Base-by-base conservation (phyloP, 2,113 vertebrate species). In the Synodontis membranacea region DNA sequence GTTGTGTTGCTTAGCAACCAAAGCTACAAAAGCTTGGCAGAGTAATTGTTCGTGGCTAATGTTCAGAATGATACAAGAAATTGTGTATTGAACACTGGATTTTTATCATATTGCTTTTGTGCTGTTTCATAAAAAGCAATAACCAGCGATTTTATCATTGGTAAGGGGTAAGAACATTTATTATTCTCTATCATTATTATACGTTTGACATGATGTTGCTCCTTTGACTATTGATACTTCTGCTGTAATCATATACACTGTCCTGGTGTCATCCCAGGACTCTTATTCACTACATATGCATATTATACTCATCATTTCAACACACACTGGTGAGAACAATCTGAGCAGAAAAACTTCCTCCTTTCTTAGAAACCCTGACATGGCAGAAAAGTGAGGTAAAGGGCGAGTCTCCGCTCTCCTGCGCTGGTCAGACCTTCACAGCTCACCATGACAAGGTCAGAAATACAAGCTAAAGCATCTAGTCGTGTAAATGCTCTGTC, bases 381-480 rank as follows among this genome's bases (percentile, higher is more conserved):
- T 92, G 89, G 91, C 93, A 96, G 85, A 91, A 91, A 72, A 92
- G 87, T 89, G 94, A 95, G 70, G 90, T 95, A 42, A 96, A 93
- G 88, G 94, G 94, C 89, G 94, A 95, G 52, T 90, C 88, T 56
- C 93, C 93, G 5, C 39, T 85, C n/a, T 91, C 92, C 88, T 94
- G 91, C 64, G 92, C 83, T 21, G 62, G 86, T 81, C 92, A 94
- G 80, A 92, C 88, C 10, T 93, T 96, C 83, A 94, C 90, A 39
- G 89, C 92, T 62, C 94, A 96, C 46, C 37, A 52, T 85, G 94
- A 95, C 88, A 96, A 96, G 90, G 94, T 94, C 92, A 92, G 0
- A 5, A 56, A 52, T 48, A 64, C 15, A 72, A n/a, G 31, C 52
- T 56, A 82, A 78, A 66, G 42, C 52, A 78, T 39, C 19, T 39